Evolutionary conservation across 2,888 invertebrate genomes (phyloP).

Genomic region (Hemaris fuciformis): DNA sequence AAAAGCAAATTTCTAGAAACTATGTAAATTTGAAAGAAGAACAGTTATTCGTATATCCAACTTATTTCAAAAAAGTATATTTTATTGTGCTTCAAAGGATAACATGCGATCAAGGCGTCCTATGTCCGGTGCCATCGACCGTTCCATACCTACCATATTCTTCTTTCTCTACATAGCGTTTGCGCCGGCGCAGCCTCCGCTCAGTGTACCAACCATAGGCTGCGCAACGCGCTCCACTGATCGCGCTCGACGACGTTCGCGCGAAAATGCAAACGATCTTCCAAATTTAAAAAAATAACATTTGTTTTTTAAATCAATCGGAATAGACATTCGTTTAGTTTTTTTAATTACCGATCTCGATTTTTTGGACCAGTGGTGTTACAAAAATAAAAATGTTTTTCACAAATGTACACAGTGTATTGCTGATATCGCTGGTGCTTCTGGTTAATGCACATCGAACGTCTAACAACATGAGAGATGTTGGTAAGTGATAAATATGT

Average conservation of each 20-base stretch:
- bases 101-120: slow-evolving; percentile 25
- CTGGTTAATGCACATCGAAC: slow-evolving; percentile 71
- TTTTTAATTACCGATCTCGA: slow-evolving; percentile 20
- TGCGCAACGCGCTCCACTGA: slow-evolving; percentile 58
- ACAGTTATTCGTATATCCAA: neutral
- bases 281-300: slow-evolving; percentile 42
- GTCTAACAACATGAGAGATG: slow-evolving; percentile 61
- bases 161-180: slow-evolving; percentile 53
- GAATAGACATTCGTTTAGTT: slow-evolving; percentile 17
- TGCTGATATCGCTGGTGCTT: slow-evolving; percentile 67
- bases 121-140: slow-evolving; percentile 47
- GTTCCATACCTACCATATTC: slow-evolving; percentile 40
- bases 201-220: slow-evolving; percentile 64
- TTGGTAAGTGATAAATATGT: slow-evolving; percentile 54
- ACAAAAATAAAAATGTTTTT: slow-evolving; percentile 63
- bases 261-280: slow-evolving; percentile 67
- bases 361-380: slow-evolving; percentile 18
- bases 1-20: neutral
- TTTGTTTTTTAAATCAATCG: slow-evolving; percentile 18
- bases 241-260: slow-evolving; percentile 48
- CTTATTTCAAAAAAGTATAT: neutral
- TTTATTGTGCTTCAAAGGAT: neutral
- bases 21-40: neutral
- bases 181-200: slow-evolving; percentile 48
- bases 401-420: slow-evolving; percentile 61